phyloP scores from a whole-genome alignment of 92 coral and sea anemone species.

The Virgularia gustaviana region DNA sequence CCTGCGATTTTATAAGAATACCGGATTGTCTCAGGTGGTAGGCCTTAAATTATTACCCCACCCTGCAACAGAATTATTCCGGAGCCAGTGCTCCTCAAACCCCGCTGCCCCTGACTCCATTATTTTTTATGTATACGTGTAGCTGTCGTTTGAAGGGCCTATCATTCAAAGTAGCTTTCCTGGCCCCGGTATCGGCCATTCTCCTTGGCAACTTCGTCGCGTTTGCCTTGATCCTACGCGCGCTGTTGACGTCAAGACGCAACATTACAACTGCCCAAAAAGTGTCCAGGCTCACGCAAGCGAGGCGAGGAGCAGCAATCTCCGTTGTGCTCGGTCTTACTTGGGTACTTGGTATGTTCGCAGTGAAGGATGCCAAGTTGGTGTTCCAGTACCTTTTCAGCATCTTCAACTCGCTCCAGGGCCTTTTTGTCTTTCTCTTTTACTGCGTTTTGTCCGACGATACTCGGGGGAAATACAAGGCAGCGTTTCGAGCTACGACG shows the following conservation, averaged over 20 bases:
- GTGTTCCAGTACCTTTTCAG: constrained; percentile 40
- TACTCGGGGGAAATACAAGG: constrained; percentile 24
- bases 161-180: constrained; percentile 13
- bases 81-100: no score
- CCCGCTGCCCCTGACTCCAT: no score
- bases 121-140: not conserved
- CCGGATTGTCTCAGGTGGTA: no score
- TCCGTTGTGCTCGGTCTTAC: constrained; percentile 37
- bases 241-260: not conserved
- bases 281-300: not conserved
- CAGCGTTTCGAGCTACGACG: not conserved
- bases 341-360: constrained; percentile 36
- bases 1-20: no score
- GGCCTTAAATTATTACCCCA: no score
- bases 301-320: constrained; percentile 20
- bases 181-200: constrained; percentile 4
- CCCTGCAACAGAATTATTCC: no score
- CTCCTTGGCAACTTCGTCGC: constrained; percentile 11
- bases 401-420: constrained; percentile 49
- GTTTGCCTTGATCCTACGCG: constrained; percentile 6
- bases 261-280: not conserved
- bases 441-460: constrained; percentile 26
- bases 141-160: constrained; percentile 33
- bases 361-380: constrained; percentile 30
- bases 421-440: constrained; percentile 32